phyloP scores from a whole-genome alignment of 2,797 vertebrate species.

The Microctenopoma lineatum region DNA sequence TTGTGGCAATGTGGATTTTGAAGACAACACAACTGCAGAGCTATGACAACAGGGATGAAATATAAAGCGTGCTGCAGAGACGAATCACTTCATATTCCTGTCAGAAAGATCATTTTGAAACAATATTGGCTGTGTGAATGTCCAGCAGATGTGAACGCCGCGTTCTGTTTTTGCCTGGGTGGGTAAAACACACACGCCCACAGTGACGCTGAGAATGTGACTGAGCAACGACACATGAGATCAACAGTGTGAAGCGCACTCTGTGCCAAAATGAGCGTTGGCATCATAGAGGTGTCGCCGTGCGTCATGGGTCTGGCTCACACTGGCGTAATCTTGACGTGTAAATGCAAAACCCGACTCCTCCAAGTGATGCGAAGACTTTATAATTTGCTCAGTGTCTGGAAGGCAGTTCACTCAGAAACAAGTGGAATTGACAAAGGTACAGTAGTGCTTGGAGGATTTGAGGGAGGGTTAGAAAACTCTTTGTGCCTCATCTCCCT shows the following conservation, averaged over 20 bases:
- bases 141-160: constrained; percentile 56
- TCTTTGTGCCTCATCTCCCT: constrained; percentile 7
- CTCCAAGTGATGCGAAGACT: constrained; percentile 48
- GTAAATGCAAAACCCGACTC: constrained; percentile 50
- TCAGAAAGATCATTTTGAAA: constrained; percentile 50
- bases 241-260: constrained; percentile 16
- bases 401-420: constrained; percentile 9
- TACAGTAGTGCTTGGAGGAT: constrained; percentile 9
- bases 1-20: background rate
- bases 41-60: constrained; percentile 20
- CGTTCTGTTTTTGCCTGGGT: constrained; percentile 16
- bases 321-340: constrained; percentile 47
- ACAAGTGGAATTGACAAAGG: constrained; percentile 22
- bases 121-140: constrained; percentile 47
- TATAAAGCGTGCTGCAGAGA: constrained; percentile 28
- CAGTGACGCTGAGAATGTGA: constrained; percentile 29
- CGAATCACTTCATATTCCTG: constrained; percentile 48
- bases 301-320: constrained; percentile 39
- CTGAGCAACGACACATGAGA: constrained; percentile 36
- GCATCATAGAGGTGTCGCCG: constrained; percentile 16
- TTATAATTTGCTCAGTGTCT: constrained; percentile 39
- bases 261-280: constrained; percentile 50
- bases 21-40: constrained; percentile 10
- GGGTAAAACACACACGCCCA: constrained; percentile 13
- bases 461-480: background rate